A percentile compares a stretch with the other conserved stretches of the same genome.
Evolutionary conservation across 1,140 invertebrate species (phyloP).

Genomic region (Charaxes varanes): DNA sequence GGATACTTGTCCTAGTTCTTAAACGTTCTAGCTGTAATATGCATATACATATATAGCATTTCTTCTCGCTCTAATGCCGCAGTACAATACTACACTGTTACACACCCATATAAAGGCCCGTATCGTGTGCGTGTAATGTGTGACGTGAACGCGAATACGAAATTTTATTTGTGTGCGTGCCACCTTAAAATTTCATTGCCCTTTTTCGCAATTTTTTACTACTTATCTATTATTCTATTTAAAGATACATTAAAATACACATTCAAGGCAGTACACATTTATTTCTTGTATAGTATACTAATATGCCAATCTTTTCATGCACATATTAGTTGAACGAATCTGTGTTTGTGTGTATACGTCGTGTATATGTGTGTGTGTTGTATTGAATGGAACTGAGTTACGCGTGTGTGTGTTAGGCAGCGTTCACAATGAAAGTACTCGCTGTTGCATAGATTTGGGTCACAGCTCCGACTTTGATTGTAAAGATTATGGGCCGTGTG

Average conservation of each 20-base stretch:
- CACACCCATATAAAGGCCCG: conserved; percentile 36
- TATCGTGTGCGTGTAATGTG: too few species aligned
- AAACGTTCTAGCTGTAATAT: conserved; percentile 42
- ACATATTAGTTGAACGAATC: conserved; percentile 6
- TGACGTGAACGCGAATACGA: too few species aligned
- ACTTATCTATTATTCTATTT: not conserved
- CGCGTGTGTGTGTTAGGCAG: conserved; percentile 37
- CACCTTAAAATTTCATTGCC: too few species aligned
- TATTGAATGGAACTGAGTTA: conserved; percentile 19
- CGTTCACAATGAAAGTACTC: conserved; percentile 69
- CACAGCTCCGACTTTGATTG: conserved; percentile 67
- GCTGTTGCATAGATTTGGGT: conserved; percentile 66
- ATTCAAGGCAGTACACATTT: too few species aligned
- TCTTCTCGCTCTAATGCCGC: conserved; percentile 58
- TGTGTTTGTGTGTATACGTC: conserved; percentile 20
- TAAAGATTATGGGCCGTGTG: conserved; percentile 66
- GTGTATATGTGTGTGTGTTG: conserved; percentile 18
- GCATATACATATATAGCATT: conserved; percentile 56
- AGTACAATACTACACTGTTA: conserved; percentile 53
- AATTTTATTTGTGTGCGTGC: conserved; percentile 18
- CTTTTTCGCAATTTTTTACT: not conserved
- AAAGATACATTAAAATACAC: not conserved
- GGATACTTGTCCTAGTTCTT: conserved; percentile 56
- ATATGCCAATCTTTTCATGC: conserved; percentile 34
- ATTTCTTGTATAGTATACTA: conserved; percentile 20